Evolutionary conservation across 2,113 vertebrate species (phyloP), one percentile per base, ranked within the genome.

Genomic region (Nansenia antarctica): DNA sequence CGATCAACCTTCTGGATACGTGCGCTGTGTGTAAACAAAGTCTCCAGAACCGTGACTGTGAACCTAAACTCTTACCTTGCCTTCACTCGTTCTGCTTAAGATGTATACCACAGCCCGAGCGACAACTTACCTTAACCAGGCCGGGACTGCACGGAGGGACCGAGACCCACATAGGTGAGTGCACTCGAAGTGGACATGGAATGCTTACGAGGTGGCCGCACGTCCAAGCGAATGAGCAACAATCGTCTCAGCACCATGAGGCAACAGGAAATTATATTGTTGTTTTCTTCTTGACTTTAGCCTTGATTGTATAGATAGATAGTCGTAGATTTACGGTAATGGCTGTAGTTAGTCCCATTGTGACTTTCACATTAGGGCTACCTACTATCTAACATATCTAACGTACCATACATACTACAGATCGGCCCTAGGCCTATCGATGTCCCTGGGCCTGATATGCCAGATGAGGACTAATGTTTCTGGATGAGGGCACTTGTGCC

Each of bases 11-110:
- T 9, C 85, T 98, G 89, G 96, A 98, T 93, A 96, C 94, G 79
- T 98, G 97, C 88, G 93, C 95, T 15, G 95, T 97, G 77, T 98
- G 96, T 94, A 95, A 95, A 93, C 95, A 96, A 88, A 96, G 94
- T 90, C 89, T 99, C 62, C 96, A 98, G 90, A 95, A 85, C 92
- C 93, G 95, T 71, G 95, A 97, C 74, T 95, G 94, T 82, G 95
- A 98, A 86, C 96, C 97, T 32, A 98, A 98, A 92, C 95, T 98
- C 82, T 90, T 99, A 78, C 96, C 97, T 18, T 99, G 97, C 77
- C 93, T 99, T 60, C 97, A 98, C 90, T 98, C 97, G 1, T 98
- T 99, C 76, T 99, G 97, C 90, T 89, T 95, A 1, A 95, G 95
- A 84, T 99, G 97, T 68, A 90, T 98, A 77, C 96, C 97, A 1